Base-by-base conservation (phyloP, 1,140 invertebrate genomes). In the Magallana gigas region DNA sequence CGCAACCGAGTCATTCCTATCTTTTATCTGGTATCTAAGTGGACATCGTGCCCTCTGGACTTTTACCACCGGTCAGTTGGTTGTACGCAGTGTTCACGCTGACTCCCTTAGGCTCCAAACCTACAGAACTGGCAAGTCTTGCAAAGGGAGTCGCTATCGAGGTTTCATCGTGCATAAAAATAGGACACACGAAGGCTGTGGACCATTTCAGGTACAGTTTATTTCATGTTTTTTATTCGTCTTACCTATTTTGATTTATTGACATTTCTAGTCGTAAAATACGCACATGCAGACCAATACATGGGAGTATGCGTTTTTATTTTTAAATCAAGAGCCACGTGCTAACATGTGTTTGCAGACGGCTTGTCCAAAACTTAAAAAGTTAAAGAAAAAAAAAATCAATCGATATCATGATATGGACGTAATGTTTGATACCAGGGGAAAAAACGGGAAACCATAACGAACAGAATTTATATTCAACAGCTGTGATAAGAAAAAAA, bases 11-110 rank as follows among this genome's bases (percentile, higher is more conserved):
- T 84, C 83, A 84, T 84, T 84, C 59, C 58, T 57, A 9, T 58
- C 83, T 59, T 48, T 84, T 59, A 60, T 60, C 58, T 84, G n/a
- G 57, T 60, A 60, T 62, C 57, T 36, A 84, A 59, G 83, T 84
- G 83, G 83, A 84, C 83, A 84, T 16, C 57, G 23, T 84, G 83
- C 83, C 83, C 83, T 60, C 83, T 84, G 83, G 83, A 84, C 83
- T 84, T 84, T 48, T 84, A 84, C 57, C 14, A 84, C 58, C 57
- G 83, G 83, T 84, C 83, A 84, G 57, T 84, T 18, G 18, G 83
- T 83, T 29, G 68, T 76, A 76, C 68, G 23, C 68, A 76, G 23
- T 76, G 68, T 76, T 29, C 68, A 29, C 68, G 68, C 23, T 29
- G 68, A 76, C 11, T 76, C 23, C 68, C 68, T 76, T 29, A 57